Base-by-base conservation (phyloP, 2,113 vertebrate species). In the Coregonus clupeaformis region DNA sequence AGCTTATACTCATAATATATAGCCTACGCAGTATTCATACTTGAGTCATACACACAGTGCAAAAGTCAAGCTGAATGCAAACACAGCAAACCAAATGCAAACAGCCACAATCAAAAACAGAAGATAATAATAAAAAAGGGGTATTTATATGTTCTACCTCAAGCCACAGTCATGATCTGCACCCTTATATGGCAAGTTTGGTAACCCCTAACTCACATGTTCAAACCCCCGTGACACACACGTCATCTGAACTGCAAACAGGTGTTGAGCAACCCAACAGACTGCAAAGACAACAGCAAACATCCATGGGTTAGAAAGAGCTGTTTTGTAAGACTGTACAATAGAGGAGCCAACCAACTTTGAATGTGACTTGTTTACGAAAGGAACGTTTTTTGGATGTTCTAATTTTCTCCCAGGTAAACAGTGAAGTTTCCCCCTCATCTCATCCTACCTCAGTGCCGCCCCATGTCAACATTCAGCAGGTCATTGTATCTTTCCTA, bases 401-500 rank as follows among this genome's bases (percentile, higher is more conserved):
- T 22, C 20, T 7, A 65, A 36, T 45, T 64, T 71, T 66, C 14
- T 82, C 11, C 32, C 87, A 93, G 91, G 84, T 91, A 5, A 74
- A 69, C 76, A 72, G 62, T 76, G 78, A 55, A 52, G 4, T 65
- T 70, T 0, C 68, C 22, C 74, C 78, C 60, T 70, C 71, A 0
- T 60, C 79, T 2, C 20, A 71, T 22, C 80, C 84, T 82, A 87
- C 71, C 60, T 80, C 49, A 0, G 62, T 90, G 0, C 25, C 66
- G 0, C 52, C 60, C 0, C 95, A 95, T 42, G 90, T 90, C 87
- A 94, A 92, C 65, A 77, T 95, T 32, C 92, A 92, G 85, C 62
- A 89, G 2, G 66, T 90, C 13, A 75, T 94, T 0, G 68, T 88
- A 64, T 72, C 68, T 82, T 85, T 95, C 80, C 73, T 67, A n/a